Conservation (phyloP, 1,140 invertebrate genomes). For the Bombus cullumanus region DNA sequence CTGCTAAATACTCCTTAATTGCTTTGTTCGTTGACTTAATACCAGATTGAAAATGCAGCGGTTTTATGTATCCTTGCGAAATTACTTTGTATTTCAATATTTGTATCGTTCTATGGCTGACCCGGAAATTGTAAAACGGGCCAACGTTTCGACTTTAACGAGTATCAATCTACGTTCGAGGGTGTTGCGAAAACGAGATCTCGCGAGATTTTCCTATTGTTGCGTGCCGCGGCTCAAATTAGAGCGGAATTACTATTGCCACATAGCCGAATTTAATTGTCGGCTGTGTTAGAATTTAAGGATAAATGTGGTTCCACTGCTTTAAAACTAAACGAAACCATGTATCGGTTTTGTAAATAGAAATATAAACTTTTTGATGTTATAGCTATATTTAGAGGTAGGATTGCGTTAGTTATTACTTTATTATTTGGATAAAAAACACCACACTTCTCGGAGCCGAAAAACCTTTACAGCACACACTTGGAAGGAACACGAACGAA, state of each 20-base stretch:
- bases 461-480: too few species aligned
- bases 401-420: too few species aligned
- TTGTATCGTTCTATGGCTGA: neutral
- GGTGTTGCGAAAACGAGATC: neutral
- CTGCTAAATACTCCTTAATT: slow-evolving; percentile 38
- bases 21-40: slow-evolving; percentile 29
- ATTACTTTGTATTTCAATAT: slow-evolving; percentile 28
- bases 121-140: neutral
- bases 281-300: neutral
- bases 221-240: neutral
- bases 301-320: neutral
- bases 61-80: neutral
- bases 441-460: too few species aligned
- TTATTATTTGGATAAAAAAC: too few species aligned
- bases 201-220: slow-evolving; percentile 9
- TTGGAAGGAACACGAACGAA: too few species aligned
- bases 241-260: neutral
- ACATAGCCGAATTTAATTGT: neutral
- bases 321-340: neutral
- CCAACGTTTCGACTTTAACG: slow-evolving; percentile 39
- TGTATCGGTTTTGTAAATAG: neutral
- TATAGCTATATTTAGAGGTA: too few species aligned
- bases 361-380: neutral
- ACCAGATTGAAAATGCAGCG: neutral
- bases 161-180: slow-evolving; percentile 36